Evolutionary conservation across 2,113 vertebrate species (phyloP).

Genomic region (Aramus guarauna): DNA sequence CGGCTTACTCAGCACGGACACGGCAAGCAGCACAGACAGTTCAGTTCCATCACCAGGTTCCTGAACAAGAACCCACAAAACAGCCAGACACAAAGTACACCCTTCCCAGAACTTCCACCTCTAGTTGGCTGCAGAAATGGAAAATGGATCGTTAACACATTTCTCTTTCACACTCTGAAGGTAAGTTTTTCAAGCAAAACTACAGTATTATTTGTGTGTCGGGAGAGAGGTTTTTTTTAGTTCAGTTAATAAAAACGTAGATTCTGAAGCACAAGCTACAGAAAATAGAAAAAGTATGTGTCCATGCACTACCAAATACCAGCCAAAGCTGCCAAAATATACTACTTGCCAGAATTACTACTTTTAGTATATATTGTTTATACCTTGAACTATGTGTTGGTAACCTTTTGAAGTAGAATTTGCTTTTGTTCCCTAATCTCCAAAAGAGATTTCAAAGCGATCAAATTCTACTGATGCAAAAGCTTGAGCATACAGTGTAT

Average conservation of each 20-base stretch:
- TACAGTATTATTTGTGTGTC: neutral
- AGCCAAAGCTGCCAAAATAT: neutral
- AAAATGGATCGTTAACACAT: neutral
- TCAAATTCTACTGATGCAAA: neutral
- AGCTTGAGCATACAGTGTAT: neutral
- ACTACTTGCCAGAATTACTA: neutral
- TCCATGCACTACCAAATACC: neutral
- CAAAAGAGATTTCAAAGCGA: neutral
- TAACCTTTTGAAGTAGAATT: constrained; percentile 5
- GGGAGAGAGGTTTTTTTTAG: neutral
- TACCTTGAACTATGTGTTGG: neutral
- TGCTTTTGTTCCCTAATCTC: neutral
- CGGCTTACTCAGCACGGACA: neutral
- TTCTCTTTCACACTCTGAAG: neutral
- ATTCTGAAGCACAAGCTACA: neutral
- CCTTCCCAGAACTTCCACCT: neutral
- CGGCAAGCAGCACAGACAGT: rapidly evolving
- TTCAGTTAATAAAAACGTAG: neutral
- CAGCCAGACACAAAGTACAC: neutral
- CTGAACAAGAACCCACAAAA: neutral
- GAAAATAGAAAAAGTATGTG: neutral
- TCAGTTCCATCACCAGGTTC: neutral
- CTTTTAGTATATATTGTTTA: neutral
- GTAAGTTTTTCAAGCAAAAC: neutral
- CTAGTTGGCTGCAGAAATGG: neutral